phyloP scores from a whole-genome alignment of 2,888 invertebrate species.

The Himalopsyche kuldschensis region DNA sequence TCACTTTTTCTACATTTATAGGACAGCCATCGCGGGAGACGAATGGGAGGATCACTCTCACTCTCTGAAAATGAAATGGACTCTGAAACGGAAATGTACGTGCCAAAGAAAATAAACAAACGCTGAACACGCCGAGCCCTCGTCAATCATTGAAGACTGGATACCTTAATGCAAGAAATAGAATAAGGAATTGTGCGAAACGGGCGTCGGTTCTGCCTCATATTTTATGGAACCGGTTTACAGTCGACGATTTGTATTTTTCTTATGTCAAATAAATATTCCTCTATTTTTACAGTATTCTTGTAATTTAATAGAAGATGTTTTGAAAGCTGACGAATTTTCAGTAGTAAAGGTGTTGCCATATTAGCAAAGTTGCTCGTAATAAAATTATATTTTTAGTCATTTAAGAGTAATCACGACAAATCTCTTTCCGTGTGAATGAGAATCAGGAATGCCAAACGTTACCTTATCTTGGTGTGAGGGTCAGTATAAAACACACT shows the following conservation, averaged over 20 bases:
- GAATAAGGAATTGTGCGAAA: background rate
- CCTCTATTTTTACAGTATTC: background rate
- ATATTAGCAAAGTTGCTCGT: background rate
- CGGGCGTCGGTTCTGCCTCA: background rate
- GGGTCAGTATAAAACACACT: background rate
- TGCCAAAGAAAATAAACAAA: constrained; percentile 43
- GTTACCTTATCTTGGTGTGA: background rate
- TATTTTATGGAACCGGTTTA: background rate
- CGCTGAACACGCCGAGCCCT: background rate
- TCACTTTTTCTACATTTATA: constrained; percentile 42
- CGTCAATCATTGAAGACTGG: constrained; percentile 3
- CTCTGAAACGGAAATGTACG: constrained; percentile 63
- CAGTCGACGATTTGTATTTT: background rate
- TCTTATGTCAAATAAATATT: background rate
- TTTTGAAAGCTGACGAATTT: background rate
- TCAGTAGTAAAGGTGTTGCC: background rate
- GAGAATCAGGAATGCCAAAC: background rate
- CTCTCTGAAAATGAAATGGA: constrained; percentile 83
- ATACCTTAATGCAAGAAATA: background rate
- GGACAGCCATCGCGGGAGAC: constrained; percentile 62
- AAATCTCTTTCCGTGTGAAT: background rate
- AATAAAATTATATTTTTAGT: background rate
- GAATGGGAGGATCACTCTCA: constrained; percentile 78
- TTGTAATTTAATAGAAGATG: background rate
- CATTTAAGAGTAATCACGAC: background rate